Evolutionary conservation across 2,888 invertebrate genomes (phyloP).

Genomic region (Unio pictorum): DNA sequence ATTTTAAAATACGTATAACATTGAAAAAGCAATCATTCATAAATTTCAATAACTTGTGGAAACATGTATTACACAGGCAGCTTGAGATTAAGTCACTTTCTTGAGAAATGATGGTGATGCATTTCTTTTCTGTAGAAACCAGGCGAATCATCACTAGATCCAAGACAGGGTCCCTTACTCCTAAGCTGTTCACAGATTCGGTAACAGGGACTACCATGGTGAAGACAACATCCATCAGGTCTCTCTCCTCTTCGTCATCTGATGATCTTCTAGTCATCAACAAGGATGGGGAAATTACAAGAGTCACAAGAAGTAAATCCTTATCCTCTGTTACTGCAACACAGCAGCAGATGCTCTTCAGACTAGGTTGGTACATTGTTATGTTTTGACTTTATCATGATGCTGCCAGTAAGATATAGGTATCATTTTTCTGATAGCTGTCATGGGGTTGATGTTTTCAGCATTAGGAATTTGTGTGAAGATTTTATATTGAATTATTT

Average conservation of each 20-base stretch:
- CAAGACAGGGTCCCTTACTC: slow-evolving; percentile 81
- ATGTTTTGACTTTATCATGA: background rate
- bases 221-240: slow-evolving; percentile 36
- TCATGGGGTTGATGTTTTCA: no score
- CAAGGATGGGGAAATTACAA: slow-evolving; percentile 70
- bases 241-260: slow-evolving; percentile 32
- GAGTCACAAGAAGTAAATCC: slow-evolving; percentile 55
- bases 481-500: no score
- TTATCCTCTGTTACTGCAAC: slow-evolving; percentile 35
- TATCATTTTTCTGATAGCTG: no score
- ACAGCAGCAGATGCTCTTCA: slow-evolving; percentile 53
- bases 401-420: no score
- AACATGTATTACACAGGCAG: no score
- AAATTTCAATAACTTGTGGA: no score
- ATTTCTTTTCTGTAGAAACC: slow-evolving; percentile 36
- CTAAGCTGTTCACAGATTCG: slow-evolving; percentile 77
- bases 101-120: slow-evolving; percentile 19
- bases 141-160: slow-evolving; percentile 83
- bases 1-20: no score
- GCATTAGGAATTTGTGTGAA: no score
- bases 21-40: no score
- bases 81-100: no score
- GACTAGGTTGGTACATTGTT: slow-evolving; percentile 46
- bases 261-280: slow-evolving; percentile 69
- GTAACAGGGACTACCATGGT: slow-evolving; percentile 58